Conservation (phyloP, 2,888 invertebrate genomes). For the Phrixothrix hirtus region DNA sequence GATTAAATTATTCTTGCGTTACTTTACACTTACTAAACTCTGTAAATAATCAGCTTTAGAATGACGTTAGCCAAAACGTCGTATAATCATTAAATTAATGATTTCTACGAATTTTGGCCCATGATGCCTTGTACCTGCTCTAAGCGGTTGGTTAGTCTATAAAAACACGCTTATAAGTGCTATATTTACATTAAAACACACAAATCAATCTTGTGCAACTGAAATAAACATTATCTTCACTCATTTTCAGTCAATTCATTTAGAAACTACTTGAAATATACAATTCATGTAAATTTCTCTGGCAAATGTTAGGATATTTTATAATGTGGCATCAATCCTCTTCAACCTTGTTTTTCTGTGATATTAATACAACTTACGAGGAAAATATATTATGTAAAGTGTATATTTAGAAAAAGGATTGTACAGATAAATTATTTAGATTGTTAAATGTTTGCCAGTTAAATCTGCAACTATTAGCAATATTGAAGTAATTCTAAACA, state of each 20-base stretch:
- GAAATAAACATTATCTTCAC: conserved; percentile 11
- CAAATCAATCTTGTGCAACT: conserved; percentile 26
- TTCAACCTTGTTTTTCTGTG: conserved; percentile 31
- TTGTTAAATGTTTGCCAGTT: conserved; percentile 27
- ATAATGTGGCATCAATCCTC: conserved; percentile 22
- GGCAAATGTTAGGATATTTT: conserved; percentile 18
- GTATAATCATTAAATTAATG: conserved; percentile 37
- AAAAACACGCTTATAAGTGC: conserved; percentile 35
- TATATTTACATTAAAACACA: conserved; percentile 30
- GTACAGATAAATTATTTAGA: conserved; percentile 23
- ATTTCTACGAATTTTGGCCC: conserved; percentile 29
- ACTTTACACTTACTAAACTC: conserved; percentile 32
- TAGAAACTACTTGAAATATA: conserved; percentile 4
- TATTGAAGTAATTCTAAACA: conserved; percentile 26
- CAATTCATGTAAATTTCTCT: conserved; percentile 14
- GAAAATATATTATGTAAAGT: conserved; percentile 26
- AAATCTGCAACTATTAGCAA: conserved; percentile 27
- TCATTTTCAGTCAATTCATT: conserved; percentile 23
- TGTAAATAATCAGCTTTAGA: conserved; percentile 37
- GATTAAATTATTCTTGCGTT: conserved; percentile 29
- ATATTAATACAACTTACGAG: conserved; percentile 28
- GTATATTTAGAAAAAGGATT: conserved; percentile 23
- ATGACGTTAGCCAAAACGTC: conserved; percentile 27
- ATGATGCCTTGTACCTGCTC: conserved; percentile 39
- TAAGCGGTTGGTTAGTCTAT: conserved; percentile 28